A percentile compares a stretch with the other conserved stretches of the same genome.
Evolutionary conservation across 2,797 vertebrate species (phyloP).

Genomic region (Mus spretus): DNA sequence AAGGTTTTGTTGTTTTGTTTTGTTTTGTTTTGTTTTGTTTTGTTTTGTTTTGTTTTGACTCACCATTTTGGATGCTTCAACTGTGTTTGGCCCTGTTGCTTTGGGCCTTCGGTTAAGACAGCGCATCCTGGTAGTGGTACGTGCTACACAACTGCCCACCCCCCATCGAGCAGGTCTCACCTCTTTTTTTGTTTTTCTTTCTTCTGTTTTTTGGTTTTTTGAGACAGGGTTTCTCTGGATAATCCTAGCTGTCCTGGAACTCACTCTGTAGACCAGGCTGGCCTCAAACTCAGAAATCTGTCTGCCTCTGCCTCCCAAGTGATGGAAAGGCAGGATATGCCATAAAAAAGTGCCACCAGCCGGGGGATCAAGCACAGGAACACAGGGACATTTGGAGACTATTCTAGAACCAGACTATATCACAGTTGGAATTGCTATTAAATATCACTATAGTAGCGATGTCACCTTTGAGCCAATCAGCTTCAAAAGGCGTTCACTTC

Average conservation of each 20-base stretch:
- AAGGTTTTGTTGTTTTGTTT: background rate
- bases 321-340: too few relatives aligned
- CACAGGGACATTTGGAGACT: background rate
- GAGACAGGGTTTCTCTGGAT: too few relatives aligned
- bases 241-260: too few relatives aligned
- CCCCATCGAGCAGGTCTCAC: background rate
- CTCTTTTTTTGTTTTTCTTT: background rate
- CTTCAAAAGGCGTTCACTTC: background rate
- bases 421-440: too few relatives aligned
- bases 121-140: background rate
- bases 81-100: background rate
- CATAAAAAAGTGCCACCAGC: background rate
- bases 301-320: too few relatives aligned
- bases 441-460: rapidly evolving
- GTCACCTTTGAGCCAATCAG: background rate
- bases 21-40: background rate
- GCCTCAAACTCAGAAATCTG: too few relatives aligned
- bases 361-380: too few relatives aligned
- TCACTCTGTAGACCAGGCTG: too few relatives aligned
- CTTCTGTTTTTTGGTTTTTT: background rate
- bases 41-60: background rate
- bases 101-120: background rate
- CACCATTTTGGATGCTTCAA: background rate
- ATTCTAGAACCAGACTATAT: background rate
- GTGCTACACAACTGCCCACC: background rate